phyloP scores from a whole-genome alignment of 2,113 vertebrate species.

The Salminus brasiliensis region DNA sequence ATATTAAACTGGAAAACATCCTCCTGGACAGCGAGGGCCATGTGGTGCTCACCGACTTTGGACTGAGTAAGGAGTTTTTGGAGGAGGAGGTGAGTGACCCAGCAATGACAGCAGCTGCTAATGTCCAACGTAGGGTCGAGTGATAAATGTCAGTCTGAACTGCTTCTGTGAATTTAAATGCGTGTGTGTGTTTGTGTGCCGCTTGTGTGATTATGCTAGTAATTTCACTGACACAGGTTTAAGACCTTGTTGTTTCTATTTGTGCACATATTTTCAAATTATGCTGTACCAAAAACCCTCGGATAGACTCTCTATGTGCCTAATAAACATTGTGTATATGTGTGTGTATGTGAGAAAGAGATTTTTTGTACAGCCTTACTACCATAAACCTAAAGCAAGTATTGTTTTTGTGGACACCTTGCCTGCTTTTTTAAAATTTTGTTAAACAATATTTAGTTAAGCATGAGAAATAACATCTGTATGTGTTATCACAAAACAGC shows the following conservation, averaged over 20 bases:
- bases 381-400: neutral
- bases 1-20: slow-evolving; percentile 92
- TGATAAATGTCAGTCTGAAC: neutral
- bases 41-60: slow-evolving; percentile 90
- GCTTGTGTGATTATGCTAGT: neutral
- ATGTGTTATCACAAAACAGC: too few species aligned
- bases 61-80: slow-evolving; percentile 92
- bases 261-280: neutral
- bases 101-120: neutral
- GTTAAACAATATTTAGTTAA: too few species aligned
- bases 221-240: neutral
- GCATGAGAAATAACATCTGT: too few species aligned
- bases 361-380: neutral
- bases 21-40: slow-evolving; percentile 89
- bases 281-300: neutral
- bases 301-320: too few species aligned
- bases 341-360: neutral
- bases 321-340: neutral
- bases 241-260: neutral
- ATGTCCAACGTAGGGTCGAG: neutral
- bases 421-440: too few species aligned
- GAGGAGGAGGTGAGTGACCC: slow-evolving; percentile 79
- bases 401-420: neutral
- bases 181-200: too few species aligned
- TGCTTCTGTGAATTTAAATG: too few species aligned